Conservation (phyloP, 2,888 invertebrate genomes). For the Aricia artaxerxes region DNA sequence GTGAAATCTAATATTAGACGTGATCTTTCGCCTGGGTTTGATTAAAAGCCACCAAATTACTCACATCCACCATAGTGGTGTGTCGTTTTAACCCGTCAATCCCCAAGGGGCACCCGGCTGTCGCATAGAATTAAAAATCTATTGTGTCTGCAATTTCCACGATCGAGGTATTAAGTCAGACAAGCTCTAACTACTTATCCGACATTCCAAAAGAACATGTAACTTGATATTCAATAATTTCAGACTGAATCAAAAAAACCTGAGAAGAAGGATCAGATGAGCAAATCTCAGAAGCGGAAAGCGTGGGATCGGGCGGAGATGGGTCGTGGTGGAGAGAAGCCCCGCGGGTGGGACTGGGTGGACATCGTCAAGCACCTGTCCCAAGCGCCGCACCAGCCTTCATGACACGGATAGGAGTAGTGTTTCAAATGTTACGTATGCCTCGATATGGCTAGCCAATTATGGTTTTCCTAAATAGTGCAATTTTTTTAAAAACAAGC, state of each 20-base stretch:
- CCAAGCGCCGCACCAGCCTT: conserved; percentile 78
- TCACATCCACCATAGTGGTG: too few species aligned
- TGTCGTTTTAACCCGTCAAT: too few species aligned
- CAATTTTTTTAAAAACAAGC: neutral
- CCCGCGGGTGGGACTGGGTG: conserved; percentile 96
- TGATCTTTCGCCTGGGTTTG: too few species aligned
- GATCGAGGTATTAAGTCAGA: too few species aligned
- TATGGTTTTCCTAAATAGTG: neutral
- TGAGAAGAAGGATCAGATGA: conserved; percentile 90
- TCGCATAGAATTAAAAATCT: too few species aligned
- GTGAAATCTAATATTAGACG: too few species aligned
- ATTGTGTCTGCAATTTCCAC: too few species aligned
- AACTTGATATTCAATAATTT: conserved; percentile 37
- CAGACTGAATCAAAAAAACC: conserved; percentile 77
- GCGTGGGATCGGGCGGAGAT: conserved; percentile 92
- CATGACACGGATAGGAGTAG: conserved; percentile 49
- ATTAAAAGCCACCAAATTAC: too few species aligned
- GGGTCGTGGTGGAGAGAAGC: conserved; percentile 87
- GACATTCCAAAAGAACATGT: too few species aligned
- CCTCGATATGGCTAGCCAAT: neutral
- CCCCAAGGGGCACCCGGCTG: too few species aligned
- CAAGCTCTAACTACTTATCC: too few species aligned
- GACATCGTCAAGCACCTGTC: conserved; percentile 97
- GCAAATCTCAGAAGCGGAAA: conserved; percentile 94
- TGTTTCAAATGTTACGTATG: conserved; percentile 16